A percentile compares a stretch with the other conserved stretches of the same genome.
Evolutionary conservation across 1,140 invertebrate species (phyloP).

Genomic region (Calephelis virginiensis): DNA sequence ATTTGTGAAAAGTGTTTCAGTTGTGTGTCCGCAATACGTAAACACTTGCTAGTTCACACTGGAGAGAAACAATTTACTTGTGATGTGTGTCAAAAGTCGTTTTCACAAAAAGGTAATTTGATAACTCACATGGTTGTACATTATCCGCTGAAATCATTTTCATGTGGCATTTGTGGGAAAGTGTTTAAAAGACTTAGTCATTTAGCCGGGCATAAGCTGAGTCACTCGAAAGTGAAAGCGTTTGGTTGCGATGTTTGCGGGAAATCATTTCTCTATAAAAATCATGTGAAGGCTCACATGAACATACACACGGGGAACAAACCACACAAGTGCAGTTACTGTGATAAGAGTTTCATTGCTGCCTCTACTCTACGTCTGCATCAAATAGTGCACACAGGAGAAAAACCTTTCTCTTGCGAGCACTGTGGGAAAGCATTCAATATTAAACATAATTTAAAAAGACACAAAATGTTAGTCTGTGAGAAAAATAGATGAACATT

Average conservation of each 20-base stretch:
- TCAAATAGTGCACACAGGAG: not conserved
- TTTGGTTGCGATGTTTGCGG: conserved; percentile 8
- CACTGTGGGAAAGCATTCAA: conserved; percentile 3
- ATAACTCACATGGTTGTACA: not conserved
- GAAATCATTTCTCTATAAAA: not conserved
- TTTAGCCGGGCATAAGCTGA: conserved; percentile 1
- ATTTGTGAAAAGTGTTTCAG: not conserved
- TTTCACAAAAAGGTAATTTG: not conserved
- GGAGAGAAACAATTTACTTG: not conserved
- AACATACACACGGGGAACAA: conserved; percentile 19
- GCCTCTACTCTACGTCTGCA: not conserved
- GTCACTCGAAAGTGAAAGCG: conserved; percentile 4
- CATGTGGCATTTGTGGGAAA: not conserved
- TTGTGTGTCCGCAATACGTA: not conserved
- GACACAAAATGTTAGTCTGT: not conserved
- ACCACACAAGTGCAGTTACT: conserved; percentile 10
- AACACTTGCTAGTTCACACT: not conserved
- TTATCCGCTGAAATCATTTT: not conserved
- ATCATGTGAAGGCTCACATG: conserved; percentile 12
- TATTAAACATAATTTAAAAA: not conserved
- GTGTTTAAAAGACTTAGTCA: not conserved
- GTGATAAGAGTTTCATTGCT: not conserved
- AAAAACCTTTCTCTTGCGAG: conserved; percentile 10
- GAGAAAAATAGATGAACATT: not conserved
- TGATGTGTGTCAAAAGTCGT: not conserved